Percentiles rank a stretch among this genome's conserved stretches.
phyloP scores from a whole-genome alignment of 2,113 vertebrate genomes.

The Cervus canadensis region DNA sequence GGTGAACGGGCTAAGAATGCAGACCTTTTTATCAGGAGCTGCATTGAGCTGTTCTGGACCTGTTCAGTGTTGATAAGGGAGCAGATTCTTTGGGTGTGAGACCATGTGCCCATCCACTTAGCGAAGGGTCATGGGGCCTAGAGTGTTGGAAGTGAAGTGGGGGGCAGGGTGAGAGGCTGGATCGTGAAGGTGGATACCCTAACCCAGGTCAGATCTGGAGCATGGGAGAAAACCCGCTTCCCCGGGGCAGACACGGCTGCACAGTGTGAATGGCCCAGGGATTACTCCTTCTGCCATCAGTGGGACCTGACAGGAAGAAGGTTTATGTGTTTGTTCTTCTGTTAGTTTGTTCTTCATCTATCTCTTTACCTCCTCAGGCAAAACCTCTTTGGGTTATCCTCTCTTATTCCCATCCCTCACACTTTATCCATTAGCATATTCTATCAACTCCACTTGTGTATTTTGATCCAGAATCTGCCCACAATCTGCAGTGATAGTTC shows the following conservation, averaged over 20 bases:
- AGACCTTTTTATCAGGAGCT: conserved; percentile 24
- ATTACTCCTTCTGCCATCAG: background rate
- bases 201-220: background rate
- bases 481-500: background rate
- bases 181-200: background rate
- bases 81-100: background rate
- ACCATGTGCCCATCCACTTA: background rate
- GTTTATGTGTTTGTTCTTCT: background rate
- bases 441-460: background rate
- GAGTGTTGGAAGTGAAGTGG: background rate
- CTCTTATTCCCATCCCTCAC: background rate
- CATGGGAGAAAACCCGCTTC: background rate
- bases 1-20: background rate
- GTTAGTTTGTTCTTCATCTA: background rate
- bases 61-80: conserved; percentile 56
- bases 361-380: background rate
- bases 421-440: background rate
- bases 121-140: background rate
- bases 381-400: background rate
- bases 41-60: conserved; percentile 40
- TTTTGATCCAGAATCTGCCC: background rate
- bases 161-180: background rate
- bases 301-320: background rate
- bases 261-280: background rate
- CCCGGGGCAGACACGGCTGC: background rate